phyloP scores from a whole-genome alignment of 1,140 invertebrate species.

The Papilio glaucus region DNA sequence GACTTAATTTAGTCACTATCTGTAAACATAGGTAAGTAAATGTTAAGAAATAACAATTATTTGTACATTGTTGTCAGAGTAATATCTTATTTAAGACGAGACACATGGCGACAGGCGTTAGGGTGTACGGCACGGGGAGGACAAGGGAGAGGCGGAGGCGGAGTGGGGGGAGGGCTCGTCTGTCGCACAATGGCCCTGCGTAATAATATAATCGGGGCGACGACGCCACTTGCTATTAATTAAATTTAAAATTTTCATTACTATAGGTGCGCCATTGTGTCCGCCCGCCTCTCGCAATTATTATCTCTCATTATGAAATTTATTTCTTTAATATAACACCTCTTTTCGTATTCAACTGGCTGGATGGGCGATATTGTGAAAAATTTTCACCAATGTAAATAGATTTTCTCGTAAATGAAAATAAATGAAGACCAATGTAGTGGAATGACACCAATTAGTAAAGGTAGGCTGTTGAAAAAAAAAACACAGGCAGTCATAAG shows the following conservation, averaged over 20 bases:
- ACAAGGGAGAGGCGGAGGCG: not conserved
- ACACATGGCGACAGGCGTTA: not conserved
- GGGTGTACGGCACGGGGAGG: too few relatives aligned
- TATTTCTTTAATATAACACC: slow-evolving; percentile 33
- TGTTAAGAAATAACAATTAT: too few relatives aligned
- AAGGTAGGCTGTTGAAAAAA: too few relatives aligned
- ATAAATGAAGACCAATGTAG: too few relatives aligned
- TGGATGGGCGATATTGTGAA: not conserved
- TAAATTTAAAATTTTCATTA: slow-evolving; percentile 79
- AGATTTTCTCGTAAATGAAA: too few relatives aligned
- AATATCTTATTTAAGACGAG: slow-evolving; percentile 20
- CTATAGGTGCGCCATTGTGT: slow-evolving; percentile 52
- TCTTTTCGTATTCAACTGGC: not conserved
- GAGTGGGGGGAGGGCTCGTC: slow-evolving; percentile 39
- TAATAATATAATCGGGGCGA: slow-evolving; percentile 75
- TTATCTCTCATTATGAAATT: slow-evolving; percentile 29
- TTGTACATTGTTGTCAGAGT: too few relatives aligned
- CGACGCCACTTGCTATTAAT: slow-evolving; percentile 75
- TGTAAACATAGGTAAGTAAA: too few relatives aligned
- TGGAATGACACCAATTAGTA: too few relatives aligned
- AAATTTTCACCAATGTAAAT: too few relatives aligned
- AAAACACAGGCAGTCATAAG: too few relatives aligned
- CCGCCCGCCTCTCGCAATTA: slow-evolving; percentile 31
- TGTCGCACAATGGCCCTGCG: slow-evolving; percentile 61
- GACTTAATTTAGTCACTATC: too few relatives aligned